A percentile compares a stretch with the other conserved stretches of the same genome.
Evolutionary conservation across 2,888 invertebrate species (phyloP).

Genomic region (Drosophila infuscata): DNA sequence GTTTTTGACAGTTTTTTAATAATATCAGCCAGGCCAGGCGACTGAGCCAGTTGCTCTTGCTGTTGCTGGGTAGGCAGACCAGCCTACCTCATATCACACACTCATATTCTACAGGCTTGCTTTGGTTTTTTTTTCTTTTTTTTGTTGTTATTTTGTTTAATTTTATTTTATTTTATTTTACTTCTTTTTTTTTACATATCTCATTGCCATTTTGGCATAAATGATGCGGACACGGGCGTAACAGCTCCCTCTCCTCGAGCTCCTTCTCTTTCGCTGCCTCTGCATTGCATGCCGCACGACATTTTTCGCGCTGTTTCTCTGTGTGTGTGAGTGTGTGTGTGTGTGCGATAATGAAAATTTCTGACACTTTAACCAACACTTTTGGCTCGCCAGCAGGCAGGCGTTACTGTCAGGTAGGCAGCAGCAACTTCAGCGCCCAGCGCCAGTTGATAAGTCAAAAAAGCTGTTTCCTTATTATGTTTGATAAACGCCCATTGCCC

Average conservation of each 20-base stretch:
- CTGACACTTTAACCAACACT: slow-evolving; percentile 81
- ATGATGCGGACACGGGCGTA: slow-evolving; percentile 74
- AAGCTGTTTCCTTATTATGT: slow-evolving; percentile 80
- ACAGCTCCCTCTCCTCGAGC: slow-evolving; percentile 44
- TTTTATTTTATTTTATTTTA: slow-evolving; percentile 44
- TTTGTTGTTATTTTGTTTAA: slow-evolving; percentile 31
- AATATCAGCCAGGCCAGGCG: slow-evolving; percentile 67
- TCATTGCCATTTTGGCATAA: slow-evolving; percentile 77
- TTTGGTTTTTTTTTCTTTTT: slow-evolving; percentile 19
- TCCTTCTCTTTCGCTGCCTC: slow-evolving; percentile 44
- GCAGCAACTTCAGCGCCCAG: slow-evolving; percentile 39
- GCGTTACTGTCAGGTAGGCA: slow-evolving; percentile 59
- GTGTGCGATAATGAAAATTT: slow-evolving; percentile 79
- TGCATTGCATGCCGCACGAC: slow-evolving; percentile 78
- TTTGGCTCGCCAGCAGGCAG: slow-evolving; percentile 73
- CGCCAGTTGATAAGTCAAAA: slow-evolving; percentile 74
- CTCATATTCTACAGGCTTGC: slow-evolving; percentile 28
- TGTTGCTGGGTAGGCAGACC: slow-evolving; percentile 55
- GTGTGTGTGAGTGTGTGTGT: slow-evolving; percentile 21
- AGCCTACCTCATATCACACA: slow-evolving; percentile 71
- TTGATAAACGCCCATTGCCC: slow-evolving; percentile 75
- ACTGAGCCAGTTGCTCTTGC: slow-evolving; percentile 30
- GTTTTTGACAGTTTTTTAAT: slow-evolving; percentile 80
- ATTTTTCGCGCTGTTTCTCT: slow-evolving; percentile 60
- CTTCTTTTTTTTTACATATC: slow-evolving; percentile 55